Percentiles rank a stretch among this genome's conserved stretches.
These are phyloP conservation scores for Cryptocheilus praepositus DNA, from an alignment of 2,888 invertebrate genomes.

Conservation along the genomic window DNA sequence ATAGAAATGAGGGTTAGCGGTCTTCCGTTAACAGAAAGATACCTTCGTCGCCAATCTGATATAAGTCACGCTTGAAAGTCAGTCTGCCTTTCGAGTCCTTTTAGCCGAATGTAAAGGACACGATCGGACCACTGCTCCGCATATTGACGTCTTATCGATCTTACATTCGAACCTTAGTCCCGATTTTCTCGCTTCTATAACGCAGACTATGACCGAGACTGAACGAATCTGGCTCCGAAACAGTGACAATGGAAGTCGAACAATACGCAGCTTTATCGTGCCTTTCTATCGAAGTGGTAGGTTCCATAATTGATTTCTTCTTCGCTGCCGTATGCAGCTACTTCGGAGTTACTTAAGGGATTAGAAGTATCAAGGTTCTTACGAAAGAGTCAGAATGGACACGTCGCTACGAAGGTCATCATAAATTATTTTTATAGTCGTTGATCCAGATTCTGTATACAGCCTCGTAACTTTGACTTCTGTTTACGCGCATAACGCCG, in stretches of 20 bases:
- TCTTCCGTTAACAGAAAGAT: too few relatives aligned
- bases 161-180: constrained; percentile 25
- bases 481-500: too few relatives aligned
- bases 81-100: constrained; percentile 26
- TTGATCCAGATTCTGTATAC: too few relatives aligned
- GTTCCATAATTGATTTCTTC: constrained; percentile 44
- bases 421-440: too few relatives aligned
- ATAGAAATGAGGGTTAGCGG: too few relatives aligned
- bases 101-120: constrained; percentile 41
- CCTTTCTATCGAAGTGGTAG: constrained; percentile 43
- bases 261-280: constrained; percentile 42
- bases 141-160: constrained; percentile 53
- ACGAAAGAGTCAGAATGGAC: not conserved
- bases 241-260: constrained; percentile 46
- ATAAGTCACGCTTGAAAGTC: not conserved
- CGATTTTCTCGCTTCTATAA: constrained; percentile 41
- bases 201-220: too few relatives aligned
- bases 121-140: constrained; percentile 34
- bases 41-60: too few relatives aligned
- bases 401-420: too few relatives aligned
- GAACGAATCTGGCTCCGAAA: constrained; percentile 8
- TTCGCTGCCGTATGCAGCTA: not conserved
- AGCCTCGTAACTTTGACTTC: too few relatives aligned
- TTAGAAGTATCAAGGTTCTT: constrained; percentile 1
- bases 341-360: not conserved